phyloP scores from a whole-genome alignment of 1,140 invertebrate genomes.

The Diprion similis region DNA sequence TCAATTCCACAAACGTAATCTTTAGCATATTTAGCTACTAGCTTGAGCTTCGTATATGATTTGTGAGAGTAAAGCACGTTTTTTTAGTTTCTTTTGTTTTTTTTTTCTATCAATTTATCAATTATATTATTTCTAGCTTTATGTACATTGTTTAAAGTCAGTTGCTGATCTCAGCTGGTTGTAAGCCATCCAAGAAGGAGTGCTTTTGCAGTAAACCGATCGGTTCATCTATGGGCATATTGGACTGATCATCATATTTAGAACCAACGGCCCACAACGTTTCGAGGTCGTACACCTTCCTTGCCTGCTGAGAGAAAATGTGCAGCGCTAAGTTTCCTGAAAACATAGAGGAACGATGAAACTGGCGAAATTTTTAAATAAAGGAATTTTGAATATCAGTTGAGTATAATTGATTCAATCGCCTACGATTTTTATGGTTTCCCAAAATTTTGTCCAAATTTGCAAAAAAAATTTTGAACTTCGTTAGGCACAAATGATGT shows the following conservation, averaged over 20 bases:
- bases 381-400: neutral
- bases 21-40: too few relatives aligned
- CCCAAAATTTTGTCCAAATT: neutral
- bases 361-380: neutral
- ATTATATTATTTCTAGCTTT: too few relatives aligned
- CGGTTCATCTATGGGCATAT: slow-evolving; percentile 65
- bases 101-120: too few relatives aligned
- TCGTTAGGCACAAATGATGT: too few relatives aligned
- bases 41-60: too few relatives aligned
- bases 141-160: neutral
- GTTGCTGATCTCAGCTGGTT: slow-evolving; percentile 56
- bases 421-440: neutral
- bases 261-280: slow-evolving; percentile 87
- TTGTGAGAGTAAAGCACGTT: too few relatives aligned
- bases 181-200: slow-evolving; percentile 66
- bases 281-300: slow-evolving; percentile 86
- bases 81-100: too few relatives aligned
- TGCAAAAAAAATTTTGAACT: neutral
- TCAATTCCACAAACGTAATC: too few relatives aligned
- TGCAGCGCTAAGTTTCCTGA: slow-evolving; percentile 90
- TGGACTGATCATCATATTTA: slow-evolving; percentile 77
- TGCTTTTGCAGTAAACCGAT: slow-evolving; percentile 68
- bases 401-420: neutral
- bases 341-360: slow-evolving; percentile 38
- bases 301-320: slow-evolving; percentile 75